Base-by-base conservation (phyloP, 2,888 invertebrate genomes). In the Diloba caeruleocephala region DNA sequence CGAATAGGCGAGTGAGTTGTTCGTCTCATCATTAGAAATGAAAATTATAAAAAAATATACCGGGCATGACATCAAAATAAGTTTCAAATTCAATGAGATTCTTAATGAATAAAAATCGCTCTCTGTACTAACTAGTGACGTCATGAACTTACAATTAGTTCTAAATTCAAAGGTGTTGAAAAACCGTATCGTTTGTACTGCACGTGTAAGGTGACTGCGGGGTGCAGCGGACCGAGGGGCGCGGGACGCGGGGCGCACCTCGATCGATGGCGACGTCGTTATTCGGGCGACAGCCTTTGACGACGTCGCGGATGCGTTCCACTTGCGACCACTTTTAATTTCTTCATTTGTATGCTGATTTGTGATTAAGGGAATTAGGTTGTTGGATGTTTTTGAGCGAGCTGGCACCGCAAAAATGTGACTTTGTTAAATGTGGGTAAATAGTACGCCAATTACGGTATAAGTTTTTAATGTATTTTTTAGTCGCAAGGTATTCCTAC, bases 241-340 rank as follows among this genome's bases (percentile, higher is more conserved):
- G 56, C 46, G 68, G 75, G 72, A 70, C 57, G 78, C 69, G 75
- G 70, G 75, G 77, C 76, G 75, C 78, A 55, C 70, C 68, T 68
- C 82, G 93, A 94, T 94, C 94, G 94, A 93, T 93, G 89, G 80
- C 84, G 87, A 87, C 88, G 90, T 89, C 93, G 92, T 93, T 93
- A 93, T 93, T 92, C 92, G 93, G 93, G 87, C 93, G 93, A 92
- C 93, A 93, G 92, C 93, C 93, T 91, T 90, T 91, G 89, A 91
- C 90, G 89, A 89, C 86, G 88, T 79, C 87, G 86, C 82, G 84
- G 81, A 63, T 75, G 57, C 57, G 67, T 74, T 79, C 78, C 80
- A 61, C 68, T 82, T 79, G 78, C 61, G 52, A 53, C 68, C 46
- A 39, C 39, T 37, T 70, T 53, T 58, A 59, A 74, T 71, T 71